phyloP scores from a whole-genome alignment of 2,888 invertebrate genomes.

The Deilephila elpenor region DNA sequence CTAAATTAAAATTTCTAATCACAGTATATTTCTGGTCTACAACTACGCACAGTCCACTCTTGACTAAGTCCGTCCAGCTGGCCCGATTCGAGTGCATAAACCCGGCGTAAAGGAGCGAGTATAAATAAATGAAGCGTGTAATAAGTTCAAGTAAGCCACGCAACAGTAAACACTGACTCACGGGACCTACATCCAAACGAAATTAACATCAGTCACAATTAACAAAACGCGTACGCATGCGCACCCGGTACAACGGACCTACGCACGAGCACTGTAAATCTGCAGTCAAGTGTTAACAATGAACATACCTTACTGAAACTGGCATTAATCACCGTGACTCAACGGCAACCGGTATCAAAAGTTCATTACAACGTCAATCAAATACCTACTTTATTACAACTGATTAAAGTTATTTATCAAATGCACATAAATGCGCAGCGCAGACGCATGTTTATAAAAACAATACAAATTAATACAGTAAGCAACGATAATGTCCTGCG shows the following conservation, averaged over 20 bases:
- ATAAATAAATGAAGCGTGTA: too few species aligned
- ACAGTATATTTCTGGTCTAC: too few species aligned
- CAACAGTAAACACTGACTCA: not conserved
- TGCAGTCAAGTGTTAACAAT: slow-evolving; percentile 8
- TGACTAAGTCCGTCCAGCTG: too few species aligned
- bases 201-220: not conserved
- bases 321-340: slow-evolving; percentile 8
- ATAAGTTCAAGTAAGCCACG: not conserved
- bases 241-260: not conserved
- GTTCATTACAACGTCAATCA: not conserved
- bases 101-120: too few species aligned
- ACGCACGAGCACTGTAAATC: not conserved
- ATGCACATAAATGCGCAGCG: not conserved
- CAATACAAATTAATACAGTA: slow-evolving; percentile 24
- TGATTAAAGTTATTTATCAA: not conserved
- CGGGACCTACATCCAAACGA: not conserved
- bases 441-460: slow-evolving; percentile 11
- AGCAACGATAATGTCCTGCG: slow-evolving; percentile 10
- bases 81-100: too few species aligned
- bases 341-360: not conserved
- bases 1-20: too few species aligned
- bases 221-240: not conserved
- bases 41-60: too few species aligned
- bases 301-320: slow-evolving; percentile 1
- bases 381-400: slow-evolving; percentile 1